phyloP scores from a whole-genome alignment of 2,888 invertebrate species.

The Ypsolopha sequella region DNA sequence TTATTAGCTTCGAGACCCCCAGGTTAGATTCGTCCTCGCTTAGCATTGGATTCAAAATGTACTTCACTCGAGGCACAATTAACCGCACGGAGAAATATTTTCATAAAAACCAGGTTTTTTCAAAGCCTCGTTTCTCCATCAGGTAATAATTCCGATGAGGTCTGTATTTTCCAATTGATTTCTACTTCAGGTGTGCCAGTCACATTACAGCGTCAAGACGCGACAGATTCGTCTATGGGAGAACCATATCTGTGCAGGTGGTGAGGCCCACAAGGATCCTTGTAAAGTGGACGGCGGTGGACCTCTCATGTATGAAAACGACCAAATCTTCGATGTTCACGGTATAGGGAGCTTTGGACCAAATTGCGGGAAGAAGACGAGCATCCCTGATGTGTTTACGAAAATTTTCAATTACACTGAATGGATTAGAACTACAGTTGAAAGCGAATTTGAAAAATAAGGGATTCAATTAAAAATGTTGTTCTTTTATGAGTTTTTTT shows the following conservation, averaged over 20 bases:
- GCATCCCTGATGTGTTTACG: conserved; percentile 75
- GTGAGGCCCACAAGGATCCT: conserved; percentile 66
- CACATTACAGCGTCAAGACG: neutral
- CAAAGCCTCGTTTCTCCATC: too few relatives aligned
- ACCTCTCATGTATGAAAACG: conserved; percentile 63
- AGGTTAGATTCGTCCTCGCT: too few relatives aligned
- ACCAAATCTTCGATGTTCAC: conserved; percentile 23
- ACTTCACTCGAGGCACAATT: too few relatives aligned
- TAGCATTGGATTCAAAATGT: too few relatives aligned
- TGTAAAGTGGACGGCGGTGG: conserved; percentile 77
- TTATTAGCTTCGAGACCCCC: too few relatives aligned
- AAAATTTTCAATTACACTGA: conserved; percentile 65
- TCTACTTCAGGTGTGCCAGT: neutral
- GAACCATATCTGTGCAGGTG: conserved; percentile 71
- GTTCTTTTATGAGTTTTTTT: too few relatives aligned
- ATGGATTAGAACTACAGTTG: conserved; percentile 58
- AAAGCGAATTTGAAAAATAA: too few relatives aligned
- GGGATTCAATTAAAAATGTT: too few relatives aligned
- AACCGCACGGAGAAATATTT: too few relatives aligned
- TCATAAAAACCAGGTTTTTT: too few relatives aligned
- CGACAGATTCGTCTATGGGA: conserved; percentile 22
- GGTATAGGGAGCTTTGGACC: conserved; percentile 77
- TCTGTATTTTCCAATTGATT: neutral
- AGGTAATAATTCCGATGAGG: too few relatives aligned
- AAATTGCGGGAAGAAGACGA: conserved; percentile 67